Percentiles rank a stretch among this genome's conserved stretches.
Evolutionary conservation across 2,113 vertebrate genomes (phyloP).

Genomic region (Suncus etruscus): DNA sequence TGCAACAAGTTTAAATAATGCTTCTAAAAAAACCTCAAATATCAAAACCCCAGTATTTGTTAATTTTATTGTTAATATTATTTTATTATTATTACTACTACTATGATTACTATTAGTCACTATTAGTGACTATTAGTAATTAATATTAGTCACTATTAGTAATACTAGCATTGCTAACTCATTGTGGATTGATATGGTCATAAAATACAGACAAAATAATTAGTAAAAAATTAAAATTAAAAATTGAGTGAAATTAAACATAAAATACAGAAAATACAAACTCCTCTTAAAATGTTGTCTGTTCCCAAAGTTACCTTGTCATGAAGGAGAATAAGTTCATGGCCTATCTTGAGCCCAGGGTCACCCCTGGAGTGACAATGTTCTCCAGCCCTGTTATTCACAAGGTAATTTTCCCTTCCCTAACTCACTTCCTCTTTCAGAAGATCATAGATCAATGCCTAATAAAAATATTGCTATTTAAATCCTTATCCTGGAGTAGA

Average conservation of each 20-base stretch:
- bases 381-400: not conserved
- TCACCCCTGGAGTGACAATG: not conserved
- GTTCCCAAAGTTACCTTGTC: not conserved
- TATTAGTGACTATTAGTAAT: not conserved
- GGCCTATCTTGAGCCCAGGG: not conserved
- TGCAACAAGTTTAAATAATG: not conserved
- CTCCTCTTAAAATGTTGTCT: not conserved
- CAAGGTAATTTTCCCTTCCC: not conserved
- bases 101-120: not conserved
- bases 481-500: not conserved
- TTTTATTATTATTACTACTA: too few relatives aligned
- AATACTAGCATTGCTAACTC: not conserved
- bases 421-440: not conserved
- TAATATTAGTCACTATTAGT: not conserved
- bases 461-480: not conserved
- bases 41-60: not conserved
- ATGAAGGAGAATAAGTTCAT: not conserved
- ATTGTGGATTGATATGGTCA: not conserved
- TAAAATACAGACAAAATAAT: not conserved
- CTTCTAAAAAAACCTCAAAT: not conserved
- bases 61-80: too few relatives aligned
- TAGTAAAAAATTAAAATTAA: not conserved
- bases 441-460: not conserved
- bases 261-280: slow-evolving; percentile 16
- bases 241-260: slow-evolving; percentile 36